These are phyloP conservation scores for Alviniconcha marisindica DNA, from an alignment of 1,140 invertebrate species.

Conservation along the genomic window DNA sequence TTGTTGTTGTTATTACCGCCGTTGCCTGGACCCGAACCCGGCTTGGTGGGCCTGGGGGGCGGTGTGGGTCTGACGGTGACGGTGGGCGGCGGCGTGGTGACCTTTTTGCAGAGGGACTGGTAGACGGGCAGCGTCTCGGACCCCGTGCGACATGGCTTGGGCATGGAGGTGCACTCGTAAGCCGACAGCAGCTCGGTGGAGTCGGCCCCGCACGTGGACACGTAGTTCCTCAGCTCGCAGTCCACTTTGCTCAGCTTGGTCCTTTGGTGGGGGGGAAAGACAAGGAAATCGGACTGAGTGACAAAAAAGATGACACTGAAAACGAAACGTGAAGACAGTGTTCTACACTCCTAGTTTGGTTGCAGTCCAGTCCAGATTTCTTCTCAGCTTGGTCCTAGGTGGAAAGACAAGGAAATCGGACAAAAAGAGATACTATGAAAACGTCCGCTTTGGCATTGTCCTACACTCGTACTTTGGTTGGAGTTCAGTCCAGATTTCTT, in stretches of 20 bases:
- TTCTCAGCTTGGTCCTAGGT: too few relatives aligned
- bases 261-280: not conserved
- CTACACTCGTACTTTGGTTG: too few relatives aligned
- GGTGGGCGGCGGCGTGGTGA: slow-evolving; percentile 29
- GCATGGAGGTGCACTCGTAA: slow-evolving; percentile 27
- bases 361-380: too few relatives aligned
- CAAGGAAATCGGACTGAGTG: too few relatives aligned
- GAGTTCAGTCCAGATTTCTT: too few relatives aligned
- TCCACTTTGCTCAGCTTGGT: slow-evolving; percentile 35
- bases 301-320: too few relatives aligned
- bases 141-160: slow-evolving; percentile 10
- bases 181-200: not conserved
- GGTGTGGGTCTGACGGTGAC: slow-evolving; percentile 27
- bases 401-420: too few relatives aligned
- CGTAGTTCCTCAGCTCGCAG: slow-evolving; percentile 33
- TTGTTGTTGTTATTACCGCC: too few relatives aligned
- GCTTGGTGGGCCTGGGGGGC: not conserved
- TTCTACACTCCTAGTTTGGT: too few relatives aligned
- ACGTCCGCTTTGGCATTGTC: too few relatives aligned
- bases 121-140: not conserved
- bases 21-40: not conserved
- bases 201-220: not conserved
- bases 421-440: too few relatives aligned
- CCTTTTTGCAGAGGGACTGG: slow-evolving; percentile 29
- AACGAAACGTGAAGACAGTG: too few relatives aligned